Conservation (phyloP, 2,113 vertebrate species). For the Addax nasomaculatus region DNA sequence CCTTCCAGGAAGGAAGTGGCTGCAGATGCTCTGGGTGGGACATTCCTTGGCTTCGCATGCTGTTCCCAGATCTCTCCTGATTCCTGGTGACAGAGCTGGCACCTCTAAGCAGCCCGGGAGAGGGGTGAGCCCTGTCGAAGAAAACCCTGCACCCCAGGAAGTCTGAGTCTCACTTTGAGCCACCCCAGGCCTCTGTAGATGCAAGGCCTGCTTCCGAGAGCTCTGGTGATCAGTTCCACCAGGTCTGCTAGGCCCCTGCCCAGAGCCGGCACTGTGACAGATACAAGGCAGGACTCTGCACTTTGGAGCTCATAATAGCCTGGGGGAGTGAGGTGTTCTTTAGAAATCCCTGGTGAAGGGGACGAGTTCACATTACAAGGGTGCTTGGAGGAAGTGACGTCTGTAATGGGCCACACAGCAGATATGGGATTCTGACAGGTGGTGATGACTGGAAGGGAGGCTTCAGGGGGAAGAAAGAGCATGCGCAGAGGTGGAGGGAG, state of each 20-base stretch:
- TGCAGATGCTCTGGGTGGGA: constrained; percentile 33
- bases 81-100: constrained; percentile 26
- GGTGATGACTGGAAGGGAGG: background rate
- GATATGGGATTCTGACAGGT: background rate
- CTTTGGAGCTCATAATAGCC: background rate
- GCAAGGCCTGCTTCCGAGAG: background rate
- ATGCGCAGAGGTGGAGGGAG: background rate
- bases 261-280: accelerated
- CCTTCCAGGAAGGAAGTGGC: constrained; percentile 56
- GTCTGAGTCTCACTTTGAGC: background rate
- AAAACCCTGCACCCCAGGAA: background rate
- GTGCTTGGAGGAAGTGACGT: background rate
- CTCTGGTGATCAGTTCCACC: background rate
- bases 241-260: background rate
- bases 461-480: background rate
- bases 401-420: background rate
- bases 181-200: background rate
- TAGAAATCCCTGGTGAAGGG: background rate
- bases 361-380: background rate
- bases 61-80: constrained; percentile 23
- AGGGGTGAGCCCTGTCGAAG: background rate
- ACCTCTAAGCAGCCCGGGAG: background rate
- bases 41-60: background rate
- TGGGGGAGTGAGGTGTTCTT: too few species aligned
- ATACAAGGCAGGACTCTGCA: background rate